Evolutionary conservation across 2,888 invertebrate genomes (phyloP).

Genomic region (Cheilosia impressa): DNA sequence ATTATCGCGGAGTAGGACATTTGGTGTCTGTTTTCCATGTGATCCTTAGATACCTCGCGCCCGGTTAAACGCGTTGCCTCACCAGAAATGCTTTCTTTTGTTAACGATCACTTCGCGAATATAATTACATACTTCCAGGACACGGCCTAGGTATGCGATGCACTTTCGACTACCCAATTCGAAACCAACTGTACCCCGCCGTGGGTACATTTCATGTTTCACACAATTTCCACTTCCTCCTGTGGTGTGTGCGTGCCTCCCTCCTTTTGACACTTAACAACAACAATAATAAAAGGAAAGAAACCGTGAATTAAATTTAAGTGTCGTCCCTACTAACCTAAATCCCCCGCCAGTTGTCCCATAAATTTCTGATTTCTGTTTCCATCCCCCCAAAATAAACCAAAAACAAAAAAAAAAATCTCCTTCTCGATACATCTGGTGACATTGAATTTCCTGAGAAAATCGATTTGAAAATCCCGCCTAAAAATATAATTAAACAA

Average conservation of each 20-base stretch:
- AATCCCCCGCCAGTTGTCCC: conserved; percentile 66
- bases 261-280: not conserved
- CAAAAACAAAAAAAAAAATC: no score
- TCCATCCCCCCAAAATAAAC: conserved; percentile 20
- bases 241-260: not conserved
- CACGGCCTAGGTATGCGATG: not conserved
- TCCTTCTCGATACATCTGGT: conserved; percentile 23
- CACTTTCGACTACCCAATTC: conserved; percentile 4
- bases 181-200: conserved; percentile 43
- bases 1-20: no score
- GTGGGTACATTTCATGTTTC: not conserved
- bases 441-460: conserved; percentile 73
- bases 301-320: conserved; percentile 30
- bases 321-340: conserved; percentile 68
- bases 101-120: no score
- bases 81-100: no score
- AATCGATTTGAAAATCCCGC: conserved; percentile 66
- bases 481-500: conserved; percentile 57
- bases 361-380: conserved; percentile 61
- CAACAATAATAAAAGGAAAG: conserved; percentile 14
- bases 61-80: no score
- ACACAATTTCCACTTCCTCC: conserved; percentile 10
- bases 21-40: no score
- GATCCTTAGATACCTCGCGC: no score
- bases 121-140: no score